A percentile compares a stretch with the other conserved stretches of the same genome.
These are phyloP conservation scores for Dryocosmus kuriphilus DNA, from an alignment of 2,888 invertebrate species.

Conservation along the genomic window DNA sequence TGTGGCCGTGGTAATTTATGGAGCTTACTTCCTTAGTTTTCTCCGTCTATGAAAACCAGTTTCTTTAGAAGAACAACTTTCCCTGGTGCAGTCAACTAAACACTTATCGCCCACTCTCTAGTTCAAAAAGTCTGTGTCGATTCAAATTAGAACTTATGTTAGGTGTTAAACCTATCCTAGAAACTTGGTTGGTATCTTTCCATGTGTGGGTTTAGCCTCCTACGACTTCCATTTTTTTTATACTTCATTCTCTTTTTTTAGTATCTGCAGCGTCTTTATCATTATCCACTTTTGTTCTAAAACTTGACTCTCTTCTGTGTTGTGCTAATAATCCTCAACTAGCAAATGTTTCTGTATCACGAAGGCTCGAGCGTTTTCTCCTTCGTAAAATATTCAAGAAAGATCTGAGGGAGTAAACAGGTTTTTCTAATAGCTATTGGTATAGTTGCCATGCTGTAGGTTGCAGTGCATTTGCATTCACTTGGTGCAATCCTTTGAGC, in stretches of 20 bases:
- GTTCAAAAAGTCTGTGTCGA: slow-evolving; percentile 6
- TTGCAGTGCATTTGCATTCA: slow-evolving; percentile 4
- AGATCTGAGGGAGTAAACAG: neutral
- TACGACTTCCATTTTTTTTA: neutral
- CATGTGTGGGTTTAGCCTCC: slow-evolving; percentile 5
- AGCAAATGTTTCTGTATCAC: neutral
- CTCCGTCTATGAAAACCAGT: slow-evolving; percentile 34
- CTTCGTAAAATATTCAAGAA: neutral
- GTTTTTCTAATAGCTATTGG: slow-evolving; percentile 11
- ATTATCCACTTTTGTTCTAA: too few species aligned
- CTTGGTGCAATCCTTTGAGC: neutral
- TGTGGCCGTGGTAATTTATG: too few species aligned
- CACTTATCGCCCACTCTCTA: slow-evolving; percentile 36
- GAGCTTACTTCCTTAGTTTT: too few species aligned
- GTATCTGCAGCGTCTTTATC: neutral
- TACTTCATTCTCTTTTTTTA: neutral
- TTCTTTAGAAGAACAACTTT: slow-evolving; percentile 22
- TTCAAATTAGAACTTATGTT: slow-evolving; percentile 22
- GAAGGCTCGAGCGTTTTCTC: neutral
- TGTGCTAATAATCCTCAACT: too few species aligned
- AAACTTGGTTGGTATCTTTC: neutral
- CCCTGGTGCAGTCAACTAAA: slow-evolving; percentile 24
- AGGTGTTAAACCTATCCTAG: slow-evolving; percentile 2
- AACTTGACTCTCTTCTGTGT: too few species aligned
- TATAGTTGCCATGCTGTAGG: neutral